phyloP scores from a whole-genome alignment of 2,888 invertebrate species.

The Anarsia innoxiella region DNA sequence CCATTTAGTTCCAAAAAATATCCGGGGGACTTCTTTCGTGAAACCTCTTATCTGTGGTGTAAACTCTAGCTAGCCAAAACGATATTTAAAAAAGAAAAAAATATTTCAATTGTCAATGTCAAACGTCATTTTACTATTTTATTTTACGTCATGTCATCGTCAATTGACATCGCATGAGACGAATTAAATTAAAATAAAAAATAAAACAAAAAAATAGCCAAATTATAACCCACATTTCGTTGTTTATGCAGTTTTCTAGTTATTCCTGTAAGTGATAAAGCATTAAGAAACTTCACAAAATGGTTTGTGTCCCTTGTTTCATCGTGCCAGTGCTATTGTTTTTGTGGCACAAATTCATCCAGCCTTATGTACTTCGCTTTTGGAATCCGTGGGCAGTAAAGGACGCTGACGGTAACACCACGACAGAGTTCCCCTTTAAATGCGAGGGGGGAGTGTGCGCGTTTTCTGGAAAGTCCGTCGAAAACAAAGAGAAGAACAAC shows the following conservation, averaged over 20 bases:
- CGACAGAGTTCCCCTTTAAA: slow-evolving; percentile 76
- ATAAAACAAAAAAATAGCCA: not conserved
- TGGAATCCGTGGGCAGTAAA: slow-evolving; percentile 88
- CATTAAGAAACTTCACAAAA: no score
- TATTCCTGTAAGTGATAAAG: no score
- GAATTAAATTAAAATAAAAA: no score
- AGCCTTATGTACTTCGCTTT: slow-evolving; percentile 85
- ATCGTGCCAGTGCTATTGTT: slow-evolving; percentile 87
- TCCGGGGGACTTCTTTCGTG: no score
- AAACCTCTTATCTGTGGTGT: no score
- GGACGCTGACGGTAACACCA: slow-evolving; percentile 73
- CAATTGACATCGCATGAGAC: no score
- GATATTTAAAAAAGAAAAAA: no score
- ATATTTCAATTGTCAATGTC: no score
- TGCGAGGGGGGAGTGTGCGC: slow-evolving; percentile 76
- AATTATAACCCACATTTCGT: not conserved
- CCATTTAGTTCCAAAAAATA: no score
- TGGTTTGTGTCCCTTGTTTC: slow-evolving; percentile 91
- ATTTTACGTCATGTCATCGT: no score
- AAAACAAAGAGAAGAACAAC: slow-evolving; percentile 13
- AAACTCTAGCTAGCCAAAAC: no score
- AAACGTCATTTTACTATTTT: no score
- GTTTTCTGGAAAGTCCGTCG: slow-evolving; percentile 34
- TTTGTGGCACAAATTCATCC: slow-evolving; percentile 89
- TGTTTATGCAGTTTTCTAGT: not conserved